phyloP scores from a whole-genome alignment of 2,113 vertebrate species.

The Hippocampus comes region DNA sequence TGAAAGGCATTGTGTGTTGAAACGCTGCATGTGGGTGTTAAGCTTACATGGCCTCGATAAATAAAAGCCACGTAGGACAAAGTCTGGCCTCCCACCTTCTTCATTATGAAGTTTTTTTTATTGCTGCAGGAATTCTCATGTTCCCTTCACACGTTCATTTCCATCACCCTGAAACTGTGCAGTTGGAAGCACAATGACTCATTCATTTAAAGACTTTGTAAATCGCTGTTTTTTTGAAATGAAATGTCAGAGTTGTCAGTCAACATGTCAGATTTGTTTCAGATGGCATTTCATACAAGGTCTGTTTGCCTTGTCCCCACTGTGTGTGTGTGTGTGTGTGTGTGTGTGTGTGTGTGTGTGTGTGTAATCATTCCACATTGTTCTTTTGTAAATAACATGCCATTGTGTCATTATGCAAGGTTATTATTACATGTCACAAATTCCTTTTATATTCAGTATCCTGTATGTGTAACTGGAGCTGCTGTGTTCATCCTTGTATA shows the following conservation, averaged over 20 bases:
- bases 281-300: background rate
- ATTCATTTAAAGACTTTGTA: background rate
- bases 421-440: too few relatives aligned
- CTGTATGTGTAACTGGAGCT: too few relatives aligned
- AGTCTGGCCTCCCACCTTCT: conserved; percentile 36
- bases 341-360: background rate
- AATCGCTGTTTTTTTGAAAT: too few relatives aligned
- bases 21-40: conserved; percentile 53
- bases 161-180: background rate
- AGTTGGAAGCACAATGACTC: background rate
- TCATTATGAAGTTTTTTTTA: conserved; percentile 11
- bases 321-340: too few relatives aligned
- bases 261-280: background rate
- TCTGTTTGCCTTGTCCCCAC: too few relatives aligned
- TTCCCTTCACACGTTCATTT: conserved; percentile 7
- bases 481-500: too few relatives aligned
- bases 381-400: background rate
- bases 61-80: conserved; percentile 34
- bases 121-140: background rate
- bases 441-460: too few relatives aligned
- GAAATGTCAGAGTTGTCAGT: background rate
- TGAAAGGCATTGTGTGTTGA: conserved; percentile 42
- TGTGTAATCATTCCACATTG: background rate
- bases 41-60: conserved; percentile 41
- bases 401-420: background rate